phyloP scores from a whole-genome alignment of 2,113 vertebrate species.

The Nycticebus coucang region DNA sequence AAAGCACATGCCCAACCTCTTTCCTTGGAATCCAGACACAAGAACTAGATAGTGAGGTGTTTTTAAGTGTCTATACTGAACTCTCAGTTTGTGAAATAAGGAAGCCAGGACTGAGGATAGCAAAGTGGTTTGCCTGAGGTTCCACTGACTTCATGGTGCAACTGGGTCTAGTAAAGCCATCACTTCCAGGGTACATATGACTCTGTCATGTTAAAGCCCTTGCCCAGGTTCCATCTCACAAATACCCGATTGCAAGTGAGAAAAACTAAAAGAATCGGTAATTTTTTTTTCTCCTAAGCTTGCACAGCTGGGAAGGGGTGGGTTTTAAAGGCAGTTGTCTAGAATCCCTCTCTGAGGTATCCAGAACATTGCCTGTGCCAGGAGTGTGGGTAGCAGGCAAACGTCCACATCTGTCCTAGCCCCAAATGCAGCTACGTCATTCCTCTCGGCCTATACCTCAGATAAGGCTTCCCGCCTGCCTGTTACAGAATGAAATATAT shows the following conservation, averaged over 20 bases:
- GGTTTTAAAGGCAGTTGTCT: neutral
- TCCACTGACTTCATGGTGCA: neutral
- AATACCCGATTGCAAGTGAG: neutral
- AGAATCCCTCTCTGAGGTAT: neutral
- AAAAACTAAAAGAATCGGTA: neutral
- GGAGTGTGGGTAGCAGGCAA: neutral
- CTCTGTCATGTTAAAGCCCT: neutral
- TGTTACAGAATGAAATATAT: constrained; percentile 4
- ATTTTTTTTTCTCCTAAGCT: neutral
- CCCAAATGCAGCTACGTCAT: neutral
- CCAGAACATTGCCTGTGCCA: neutral
- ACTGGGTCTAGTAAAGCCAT: neutral
- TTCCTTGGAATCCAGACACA: neutral
- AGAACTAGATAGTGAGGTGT: neutral
- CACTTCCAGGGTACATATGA: neutral
- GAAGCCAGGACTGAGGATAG: neutral
- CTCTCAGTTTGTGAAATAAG: neutral
- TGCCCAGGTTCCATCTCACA: neutral
- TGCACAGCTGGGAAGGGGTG: neutral
- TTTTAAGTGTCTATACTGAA: neutral
- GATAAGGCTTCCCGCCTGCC: neutral
- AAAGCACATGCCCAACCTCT: neutral
- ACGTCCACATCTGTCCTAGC: neutral
- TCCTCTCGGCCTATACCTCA: neutral
- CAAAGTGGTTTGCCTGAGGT: neutral